Percentiles rank a stretch among this genome's conserved stretches.
Conservation (phyloP, 2,113 vertebrate species). For the Psammodynastes pulverulentus region DNA sequence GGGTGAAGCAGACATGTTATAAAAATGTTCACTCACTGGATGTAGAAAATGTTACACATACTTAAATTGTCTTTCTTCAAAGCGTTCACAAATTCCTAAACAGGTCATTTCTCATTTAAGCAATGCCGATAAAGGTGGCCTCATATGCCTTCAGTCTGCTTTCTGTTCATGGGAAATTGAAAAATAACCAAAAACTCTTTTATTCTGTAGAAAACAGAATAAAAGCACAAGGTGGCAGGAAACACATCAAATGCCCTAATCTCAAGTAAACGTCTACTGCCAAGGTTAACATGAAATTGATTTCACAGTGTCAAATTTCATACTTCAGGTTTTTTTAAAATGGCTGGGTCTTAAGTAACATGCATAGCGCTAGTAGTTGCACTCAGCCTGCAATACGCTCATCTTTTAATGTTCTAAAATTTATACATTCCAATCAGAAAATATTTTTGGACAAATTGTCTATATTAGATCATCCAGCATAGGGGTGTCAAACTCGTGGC, state of each 20-base stretch:
- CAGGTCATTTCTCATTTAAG: background rate
- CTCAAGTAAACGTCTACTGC: background rate
- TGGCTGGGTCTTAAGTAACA: background rate
- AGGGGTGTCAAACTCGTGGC: no score
- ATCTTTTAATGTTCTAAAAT: background rate
- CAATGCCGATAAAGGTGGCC: background rate
- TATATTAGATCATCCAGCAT: background rate
- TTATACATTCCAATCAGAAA: background rate
- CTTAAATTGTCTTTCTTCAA: background rate
- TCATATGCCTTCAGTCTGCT: background rate
- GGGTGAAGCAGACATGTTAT: background rate
- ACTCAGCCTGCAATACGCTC: background rate
- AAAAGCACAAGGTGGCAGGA: background rate
- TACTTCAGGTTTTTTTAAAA: background rate
- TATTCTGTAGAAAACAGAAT: background rate
- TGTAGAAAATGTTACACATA: background rate
- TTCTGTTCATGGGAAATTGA: background rate
- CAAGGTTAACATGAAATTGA: background rate
- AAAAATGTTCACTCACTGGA: background rate
- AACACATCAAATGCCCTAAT: background rate
- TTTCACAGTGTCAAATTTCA: background rate
- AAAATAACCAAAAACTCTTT: background rate
- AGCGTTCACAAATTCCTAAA: background rate
- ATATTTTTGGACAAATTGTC: background rate
- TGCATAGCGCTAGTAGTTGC: background rate